Evolutionary conservation across 2,888 invertebrate genomes (phyloP).

Genomic region (Globia sparganii): DNA sequence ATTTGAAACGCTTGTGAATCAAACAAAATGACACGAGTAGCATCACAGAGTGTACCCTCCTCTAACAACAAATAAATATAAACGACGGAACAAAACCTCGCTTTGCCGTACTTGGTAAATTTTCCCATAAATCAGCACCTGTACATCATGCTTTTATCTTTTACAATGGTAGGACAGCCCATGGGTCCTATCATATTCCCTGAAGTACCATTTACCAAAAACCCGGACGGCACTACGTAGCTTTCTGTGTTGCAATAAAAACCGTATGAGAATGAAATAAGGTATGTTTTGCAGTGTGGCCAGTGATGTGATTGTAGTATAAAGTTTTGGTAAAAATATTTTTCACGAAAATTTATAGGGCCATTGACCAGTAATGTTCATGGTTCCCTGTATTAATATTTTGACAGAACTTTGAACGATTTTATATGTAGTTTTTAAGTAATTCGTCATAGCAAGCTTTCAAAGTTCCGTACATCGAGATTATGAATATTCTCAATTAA

Average conservation of each 20-base stretch:
- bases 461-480: too few species aligned
- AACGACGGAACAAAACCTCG: slow-evolving; percentile 6
- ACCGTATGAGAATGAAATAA: background rate
- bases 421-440: background rate
- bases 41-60: background rate
- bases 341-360: slow-evolving; percentile 1
- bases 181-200: slow-evolving; percentile 47
- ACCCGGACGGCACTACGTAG: background rate
- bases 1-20: background rate
- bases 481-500: background rate
- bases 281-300: background rate
- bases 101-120: background rate
- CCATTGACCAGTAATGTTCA: slow-evolving; percentile 15
- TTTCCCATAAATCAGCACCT: slow-evolving; percentile 30
- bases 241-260: background rate
- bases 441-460: background rate
- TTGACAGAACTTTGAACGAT: background rate
- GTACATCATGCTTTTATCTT: slow-evolving; percentile 54
- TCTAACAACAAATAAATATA: background rate
- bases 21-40: too few species aligned
- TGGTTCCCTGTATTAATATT: background rate
- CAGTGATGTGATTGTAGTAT: background rate
- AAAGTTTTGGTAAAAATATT: slow-evolving; percentile 23
- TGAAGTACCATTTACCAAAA: slow-evolving; percentile 44
- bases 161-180: slow-evolving; percentile 35